Base-by-base conservation (phyloP, 2,797 vertebrate genomes). In the Danio tinwini region DNA sequence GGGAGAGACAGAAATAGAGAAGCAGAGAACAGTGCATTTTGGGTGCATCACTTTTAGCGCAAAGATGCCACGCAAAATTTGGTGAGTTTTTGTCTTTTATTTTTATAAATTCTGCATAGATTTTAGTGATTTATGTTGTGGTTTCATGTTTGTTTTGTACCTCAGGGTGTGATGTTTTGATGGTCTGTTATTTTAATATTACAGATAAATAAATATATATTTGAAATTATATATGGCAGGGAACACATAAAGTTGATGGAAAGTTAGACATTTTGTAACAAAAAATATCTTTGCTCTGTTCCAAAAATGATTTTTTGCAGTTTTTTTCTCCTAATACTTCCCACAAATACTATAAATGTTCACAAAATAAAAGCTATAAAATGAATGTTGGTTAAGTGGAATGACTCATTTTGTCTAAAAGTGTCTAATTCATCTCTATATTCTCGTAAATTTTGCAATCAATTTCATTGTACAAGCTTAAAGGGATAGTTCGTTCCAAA, bases 21-120 rank as follows among this genome's bases (percentile, higher is more conserved):
- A 77, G 11, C n/a, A 72, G 74, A 16, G 72, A 80, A 53, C 40
- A 5, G 12, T 40, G 56, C 68, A 70, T 74, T 58, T 81, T 73
- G 59, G 73, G 17, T 75, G 59, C 50, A 80, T 49, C 74, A 78
- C 17, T 72, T 10, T 12, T 13, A n/a, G 47, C 52, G 71, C 56
- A 67, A 82, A 78, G 77, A 87, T 87, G 85, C 85, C 85, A 67
- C 85, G 84, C 61, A 85, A 72, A 84, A 82, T 87, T 70, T 84
- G 85, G 85, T 87, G 82, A 85, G 82, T 82, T 64, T 42, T 50
- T 58, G 56, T 74, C 62, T 40, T 37, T 50, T 49, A 7, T n/a
- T 19, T 53, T 6, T 19, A 6, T 2, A 17, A 19, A 53, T 82
- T 62, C 44, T 56, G 39, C 49, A 14, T 53, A 37, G 45, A 73